Base-by-base conservation (phyloP, 1,140 invertebrate species). In the Drosophila grimshawi region DNA sequence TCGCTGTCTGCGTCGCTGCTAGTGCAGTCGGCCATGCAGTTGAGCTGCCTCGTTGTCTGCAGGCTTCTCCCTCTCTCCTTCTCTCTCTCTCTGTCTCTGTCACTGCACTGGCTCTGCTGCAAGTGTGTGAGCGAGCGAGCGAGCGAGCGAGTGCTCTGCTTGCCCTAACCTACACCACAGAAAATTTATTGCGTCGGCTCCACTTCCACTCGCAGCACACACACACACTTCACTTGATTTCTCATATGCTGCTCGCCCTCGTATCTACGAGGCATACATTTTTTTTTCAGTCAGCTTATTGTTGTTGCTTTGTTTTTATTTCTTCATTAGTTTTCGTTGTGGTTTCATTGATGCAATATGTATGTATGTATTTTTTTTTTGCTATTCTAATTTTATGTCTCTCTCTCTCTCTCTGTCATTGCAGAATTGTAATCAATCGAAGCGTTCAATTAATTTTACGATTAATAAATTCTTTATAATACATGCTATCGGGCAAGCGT, bases 131-230 rank as follows among this genome's bases (percentile, higher is more conserved):
- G 59, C 52, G 56, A 56, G 72, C 30, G 66, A 63, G 60, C 10
- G 46, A 60, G 57, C 37, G 10, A 43, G 56, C 56, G 30, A 11
- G n/a, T 7, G 30, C 53, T 41, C 69, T 80, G 68, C 66, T 80
- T 76, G 74, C 83, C 83, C 83, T 86, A 86, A 86, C 83, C 83
- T 86, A 88, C 85, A 83, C 83, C 76, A 86, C 83, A 80, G 69
- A 83, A 88, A 80, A 83, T 68, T 61, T 88, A 88, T 88, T 86
- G 83, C 85, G 83, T 83, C 80, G 72, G 83, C 56, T 82, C 76
- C 67, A 85, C 77, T 68, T 67, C 67, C 57, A 71, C 62, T 56
- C 64, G 30, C 55, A 46, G 27, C 33, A 39, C 49, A 49, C 19
- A n/a, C 62, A 63, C 69, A 72, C 45, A 67, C 71, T 45, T 64